Base-by-base conservation (phyloP, 1,140 invertebrate species). In the Chironomus tepperi region DNA sequence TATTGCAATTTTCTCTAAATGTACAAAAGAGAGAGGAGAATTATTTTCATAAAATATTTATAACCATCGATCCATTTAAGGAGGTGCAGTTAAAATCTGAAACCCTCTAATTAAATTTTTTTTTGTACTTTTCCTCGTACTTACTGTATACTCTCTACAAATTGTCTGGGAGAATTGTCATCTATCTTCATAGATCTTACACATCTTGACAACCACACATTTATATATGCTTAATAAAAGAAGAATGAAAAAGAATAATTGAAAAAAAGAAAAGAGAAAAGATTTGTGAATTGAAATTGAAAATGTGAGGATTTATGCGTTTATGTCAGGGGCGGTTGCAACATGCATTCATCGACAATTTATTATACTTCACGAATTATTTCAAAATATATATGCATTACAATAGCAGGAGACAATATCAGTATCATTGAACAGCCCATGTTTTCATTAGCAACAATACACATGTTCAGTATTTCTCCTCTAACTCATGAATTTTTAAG, bases 71-170 rank as follows among this genome's bases (percentile, higher is more conserved):
- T 57, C 47, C 47, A 57, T 57, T 57, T 57, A 57, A 57, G 43
- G 43, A 47, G 47, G 47, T 57, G 47, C 47, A 12, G 47, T 15
- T 12, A 57, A 15, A n/a, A 34, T 34, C 24, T 15, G 15, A 57
- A 57, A 15, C 47, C n/a, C 47, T n/a, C 47, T 57, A 57, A 57
- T 57, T 57, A 57, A 57, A 57, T 57, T 57, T n/a, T n/a, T n/a
- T 57, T n/a, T 34, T 5, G 5, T 34, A 34, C 24, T 34, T 34
- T 34, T 34, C 1, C 24, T 34, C 24, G 1, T 34, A 34, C 24
- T 34, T 34, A 2, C 24, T 34, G 24, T 34, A 2, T 1, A 34
- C 24, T 34, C 24, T 34, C 24, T 34, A 34, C 24, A 57, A 57
- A 57, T 57, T 57, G 47, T 57, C 47, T 57, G 47, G 47, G 47